Percentiles rank a stretch among this genome's conserved stretches.
Evolutionary conservation across 2,888 invertebrate species (phyloP).

Genomic region (Acleris sparsana): DNA sequence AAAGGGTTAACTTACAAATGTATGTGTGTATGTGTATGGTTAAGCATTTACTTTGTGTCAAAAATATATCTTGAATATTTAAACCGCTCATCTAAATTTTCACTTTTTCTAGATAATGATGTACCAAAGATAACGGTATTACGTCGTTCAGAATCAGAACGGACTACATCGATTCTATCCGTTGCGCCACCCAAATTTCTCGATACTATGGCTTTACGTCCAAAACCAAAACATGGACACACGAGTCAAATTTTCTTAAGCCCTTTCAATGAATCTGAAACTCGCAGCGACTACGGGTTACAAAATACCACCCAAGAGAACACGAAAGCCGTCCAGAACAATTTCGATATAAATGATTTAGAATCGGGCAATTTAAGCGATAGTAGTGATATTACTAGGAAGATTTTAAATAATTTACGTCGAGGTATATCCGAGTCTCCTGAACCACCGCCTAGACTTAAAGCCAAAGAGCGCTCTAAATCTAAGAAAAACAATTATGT

Average conservation of each 20-base stretch:
- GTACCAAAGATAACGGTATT: conserved; percentile 71
- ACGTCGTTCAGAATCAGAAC: conserved; percentile 79
- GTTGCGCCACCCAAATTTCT: conserved; percentile 85
- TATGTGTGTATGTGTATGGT: too few species aligned
- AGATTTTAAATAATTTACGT: conserved; percentile 68
- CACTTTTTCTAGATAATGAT: conserved; percentile 69
- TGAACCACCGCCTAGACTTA: conserved; percentile 77
- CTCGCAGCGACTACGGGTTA: conserved; percentile 43
- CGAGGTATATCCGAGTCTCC: conserved; percentile 75
- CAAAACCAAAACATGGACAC: conserved; percentile 84
- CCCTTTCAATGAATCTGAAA: conserved; percentile 63
- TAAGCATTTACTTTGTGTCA: too few species aligned
- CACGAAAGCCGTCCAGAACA: conserved; percentile 38
- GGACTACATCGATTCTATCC: conserved; percentile 63
- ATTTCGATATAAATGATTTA: conserved; percentile 49
- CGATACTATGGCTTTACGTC: conserved; percentile 93
- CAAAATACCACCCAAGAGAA: conserved; percentile 21
- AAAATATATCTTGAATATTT: not conserved
- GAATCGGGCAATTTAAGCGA: conserved; percentile 72
- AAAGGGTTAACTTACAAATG: too few species aligned
- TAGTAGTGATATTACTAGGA: conserved; percentile 73
- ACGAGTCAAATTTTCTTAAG: conserved; percentile 85
- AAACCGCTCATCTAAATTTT: too few species aligned
- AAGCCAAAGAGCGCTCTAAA: conserved; percentile 65
- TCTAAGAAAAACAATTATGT: conserved; percentile 79